A percentile compares a stretch with the other conserved stretches of the same genome.
Conservation (phyloP, 35 echinoderm and acorn worm genomes). For the Nesometra sesokonis region DNA sequence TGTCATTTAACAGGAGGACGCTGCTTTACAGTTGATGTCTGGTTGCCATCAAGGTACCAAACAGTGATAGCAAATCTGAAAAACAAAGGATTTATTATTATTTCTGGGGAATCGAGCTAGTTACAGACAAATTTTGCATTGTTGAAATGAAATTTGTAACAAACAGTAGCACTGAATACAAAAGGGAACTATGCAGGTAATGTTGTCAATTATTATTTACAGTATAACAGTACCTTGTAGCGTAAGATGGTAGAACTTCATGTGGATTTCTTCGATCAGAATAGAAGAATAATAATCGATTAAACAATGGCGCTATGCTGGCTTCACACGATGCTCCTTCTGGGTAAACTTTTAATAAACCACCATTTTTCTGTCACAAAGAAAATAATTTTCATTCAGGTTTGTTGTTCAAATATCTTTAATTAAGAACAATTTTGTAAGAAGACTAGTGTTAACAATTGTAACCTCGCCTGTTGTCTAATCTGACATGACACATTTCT, state of each 20-base stretch:
- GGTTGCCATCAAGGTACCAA: not conserved
- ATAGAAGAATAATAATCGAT: conserved; percentile 74
- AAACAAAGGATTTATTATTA: not conserved
- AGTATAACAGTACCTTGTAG: conserved; percentile 47
- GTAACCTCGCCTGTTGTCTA: too few species aligned
- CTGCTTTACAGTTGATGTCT: not conserved
- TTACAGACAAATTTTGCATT: too few species aligned
- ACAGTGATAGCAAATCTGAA: not conserved
- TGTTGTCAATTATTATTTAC: too few species aligned
- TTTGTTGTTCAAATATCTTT: too few species aligned
- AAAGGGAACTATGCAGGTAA: too few species aligned
- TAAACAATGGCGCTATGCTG: conserved; percentile 74
- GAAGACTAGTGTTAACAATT: too few species aligned
- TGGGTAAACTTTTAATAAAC: conserved; percentile 67
- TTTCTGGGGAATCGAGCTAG: too few species aligned
- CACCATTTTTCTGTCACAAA: conserved; percentile 60
- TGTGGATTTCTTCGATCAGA: conserved; percentile 92
- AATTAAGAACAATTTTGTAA: too few species aligned
- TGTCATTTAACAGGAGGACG: not conserved
- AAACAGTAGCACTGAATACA: too few species aligned
- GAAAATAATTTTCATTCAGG: too few species aligned
- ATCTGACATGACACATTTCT: too few species aligned
- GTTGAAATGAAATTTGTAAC: too few species aligned
- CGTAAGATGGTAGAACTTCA: conserved; percentile 87
- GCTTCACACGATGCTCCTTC: conserved; percentile 39